Conservation (phyloP, 2,888 invertebrate species). For the Dicranocentrus wangi region DNA sequence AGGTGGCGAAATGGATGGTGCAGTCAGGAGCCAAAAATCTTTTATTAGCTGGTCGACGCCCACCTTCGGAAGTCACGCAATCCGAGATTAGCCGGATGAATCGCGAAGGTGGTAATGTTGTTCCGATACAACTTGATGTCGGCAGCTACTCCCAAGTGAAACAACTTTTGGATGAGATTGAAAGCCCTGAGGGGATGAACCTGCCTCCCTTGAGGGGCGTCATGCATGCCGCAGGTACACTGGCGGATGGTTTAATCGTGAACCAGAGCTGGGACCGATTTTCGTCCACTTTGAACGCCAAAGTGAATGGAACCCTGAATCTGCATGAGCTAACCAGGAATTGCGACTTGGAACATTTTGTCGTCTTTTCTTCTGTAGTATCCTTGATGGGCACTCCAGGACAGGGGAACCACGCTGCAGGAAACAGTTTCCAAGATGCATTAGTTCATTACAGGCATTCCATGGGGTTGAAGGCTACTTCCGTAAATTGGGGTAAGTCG, state of each 20-base stretch:
- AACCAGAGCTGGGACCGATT: constrained; percentile 57
- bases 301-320: constrained; percentile 47
- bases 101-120: constrained; percentile 1
- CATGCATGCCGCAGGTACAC: constrained; percentile 54
- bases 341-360: constrained; percentile 47
- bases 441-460: constrained; percentile 51
- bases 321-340: constrained; percentile 22
- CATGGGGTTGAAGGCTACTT: constrained; percentile 38
- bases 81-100: constrained; percentile 39
- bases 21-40: constrained; percentile 31
- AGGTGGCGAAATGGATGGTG: constrained; percentile 50
- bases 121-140: constrained; percentile 34
- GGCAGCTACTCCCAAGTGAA: background rate
- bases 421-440: constrained; percentile 54
- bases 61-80: background rate
- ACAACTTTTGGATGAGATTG: background rate
- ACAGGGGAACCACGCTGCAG: constrained; percentile 54
- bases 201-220: constrained; percentile 55
- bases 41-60: constrained; percentile 28
- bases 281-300: constrained; percentile 29
- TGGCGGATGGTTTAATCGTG: constrained; percentile 36
- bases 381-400: constrained; percentile 19
- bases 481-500: constrained; percentile 58
- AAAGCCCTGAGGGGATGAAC: background rate
- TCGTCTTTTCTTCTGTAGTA: constrained; percentile 43